A percentile compares a stretch with the other conserved stretches of the same genome.
phyloP scores from a whole-genome alignment of 2,888 invertebrate species.

The Chymomyza caudatula region DNA sequence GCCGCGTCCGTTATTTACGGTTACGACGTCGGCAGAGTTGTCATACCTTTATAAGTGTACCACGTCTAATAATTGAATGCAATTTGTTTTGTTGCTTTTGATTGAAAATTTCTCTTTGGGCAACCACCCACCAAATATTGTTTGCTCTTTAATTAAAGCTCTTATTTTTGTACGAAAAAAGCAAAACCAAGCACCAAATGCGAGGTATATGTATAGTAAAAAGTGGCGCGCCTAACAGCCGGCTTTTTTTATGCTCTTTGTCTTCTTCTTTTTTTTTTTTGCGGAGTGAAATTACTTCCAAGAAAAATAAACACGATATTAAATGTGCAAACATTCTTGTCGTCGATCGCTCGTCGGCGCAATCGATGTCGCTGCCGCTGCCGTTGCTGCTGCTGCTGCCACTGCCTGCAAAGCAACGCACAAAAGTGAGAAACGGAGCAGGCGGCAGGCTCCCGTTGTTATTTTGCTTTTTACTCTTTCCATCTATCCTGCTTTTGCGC shows the following conservation, averaged over 20 bases:
- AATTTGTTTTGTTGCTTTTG: too few relatives aligned
- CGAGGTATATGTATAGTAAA: background rate
- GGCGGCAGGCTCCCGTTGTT: background rate
- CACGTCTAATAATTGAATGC: too few relatives aligned
- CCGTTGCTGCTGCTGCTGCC: too few relatives aligned
- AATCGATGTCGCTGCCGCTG: background rate
- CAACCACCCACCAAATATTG: too few relatives aligned
- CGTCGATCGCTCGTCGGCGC: conserved; percentile 32
- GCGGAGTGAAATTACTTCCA: conserved; percentile 68
- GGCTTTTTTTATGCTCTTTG: background rate
- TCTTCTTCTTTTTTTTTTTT: background rate
- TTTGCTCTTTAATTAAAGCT: too few relatives aligned
- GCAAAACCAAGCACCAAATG: background rate
- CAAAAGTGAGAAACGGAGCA: background rate
- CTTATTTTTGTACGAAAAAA: too few relatives aligned
- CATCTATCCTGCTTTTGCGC: background rate
- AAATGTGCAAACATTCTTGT: conserved; percentile 65
- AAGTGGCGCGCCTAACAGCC: background rate
- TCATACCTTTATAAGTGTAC: too few relatives aligned
- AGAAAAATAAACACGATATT: conserved; percentile 70
- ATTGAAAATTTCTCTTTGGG: too few relatives aligned
- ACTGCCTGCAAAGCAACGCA: background rate
- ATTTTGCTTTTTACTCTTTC: background rate
- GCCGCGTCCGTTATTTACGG: too few relatives aligned
- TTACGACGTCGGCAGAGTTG: too few relatives aligned